A percentile compares a stretch with the other conserved stretches of the same genome.
phyloP scores from a whole-genome alignment of 2,888 invertebrate species.

The Euphydryas editha region DNA sequence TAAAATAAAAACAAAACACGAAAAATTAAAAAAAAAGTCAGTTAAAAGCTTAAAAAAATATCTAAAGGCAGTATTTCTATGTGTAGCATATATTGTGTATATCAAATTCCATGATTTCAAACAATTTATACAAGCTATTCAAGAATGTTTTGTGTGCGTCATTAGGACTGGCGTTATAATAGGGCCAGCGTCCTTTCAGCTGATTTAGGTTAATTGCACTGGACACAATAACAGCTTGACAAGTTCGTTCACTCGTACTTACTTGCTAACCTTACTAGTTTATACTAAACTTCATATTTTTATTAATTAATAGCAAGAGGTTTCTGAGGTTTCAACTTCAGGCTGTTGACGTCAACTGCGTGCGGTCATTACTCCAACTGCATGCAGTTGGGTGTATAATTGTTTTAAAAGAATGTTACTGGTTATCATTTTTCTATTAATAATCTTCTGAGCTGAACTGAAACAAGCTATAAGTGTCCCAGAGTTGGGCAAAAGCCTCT shows the following conservation, averaged over 20 bases:
- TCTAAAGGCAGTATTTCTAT: not conserved
- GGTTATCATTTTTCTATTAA: no score
- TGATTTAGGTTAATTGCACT: slow-evolving; percentile 30
- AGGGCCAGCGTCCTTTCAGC: slow-evolving; percentile 22
- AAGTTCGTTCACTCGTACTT: slow-evolving; percentile 21
- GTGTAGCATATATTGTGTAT: not conserved
- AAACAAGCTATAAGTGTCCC: no score
- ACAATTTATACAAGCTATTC: slow-evolving; percentile 21
- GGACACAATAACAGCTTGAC: slow-evolving; percentile 27
- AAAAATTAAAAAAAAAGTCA: no score
- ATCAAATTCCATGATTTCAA: slow-evolving; percentile 5
- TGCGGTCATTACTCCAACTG: no score
- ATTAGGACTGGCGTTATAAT: slow-evolving; percentile 25
- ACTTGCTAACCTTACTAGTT: slow-evolving; percentile 2
- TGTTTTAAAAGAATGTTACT: no score
- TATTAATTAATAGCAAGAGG: no score
- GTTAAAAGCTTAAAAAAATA: not conserved
- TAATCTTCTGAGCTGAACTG: no score
- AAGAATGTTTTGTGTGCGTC: slow-evolving; percentile 19
- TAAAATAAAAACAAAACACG: no score
- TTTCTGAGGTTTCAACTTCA: no score
- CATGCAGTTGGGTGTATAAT: no score
- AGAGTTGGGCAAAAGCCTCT: no score
- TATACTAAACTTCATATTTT: not conserved
- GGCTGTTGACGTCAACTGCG: no score